Conservation (phyloP, 1,140 invertebrate genomes). For the Formica selysi region DNA sequence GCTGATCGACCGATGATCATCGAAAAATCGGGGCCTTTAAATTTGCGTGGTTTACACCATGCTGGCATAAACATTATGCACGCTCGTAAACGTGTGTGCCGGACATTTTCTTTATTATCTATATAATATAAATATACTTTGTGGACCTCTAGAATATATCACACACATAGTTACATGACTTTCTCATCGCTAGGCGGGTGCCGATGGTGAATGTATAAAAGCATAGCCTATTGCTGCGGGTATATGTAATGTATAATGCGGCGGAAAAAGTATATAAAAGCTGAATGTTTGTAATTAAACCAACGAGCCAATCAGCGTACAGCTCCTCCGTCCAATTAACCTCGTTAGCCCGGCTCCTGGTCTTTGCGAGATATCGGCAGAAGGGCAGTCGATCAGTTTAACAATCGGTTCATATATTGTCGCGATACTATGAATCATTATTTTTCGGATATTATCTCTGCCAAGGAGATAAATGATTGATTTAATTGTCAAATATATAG, state of each 20-base stretch:
- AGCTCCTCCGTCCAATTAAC: conserved; percentile 82
- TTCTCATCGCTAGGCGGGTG: conserved; percentile 84
- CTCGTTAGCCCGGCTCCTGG: conserved; percentile 72
- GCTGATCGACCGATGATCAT: conserved; percentile 24
- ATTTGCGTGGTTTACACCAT: conserved; percentile 6
- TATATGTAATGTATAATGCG: conserved; percentile 83
- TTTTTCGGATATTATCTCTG: neutral
- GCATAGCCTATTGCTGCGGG: conserved; percentile 85
- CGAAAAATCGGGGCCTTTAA: conserved; percentile 20
- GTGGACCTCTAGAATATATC: conserved; percentile 43
- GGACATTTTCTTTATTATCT: conserved; percentile 13
- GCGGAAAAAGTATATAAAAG: conserved; percentile 81
- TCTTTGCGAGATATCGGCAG: conserved; percentile 71
- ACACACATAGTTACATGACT: conserved; percentile 61
- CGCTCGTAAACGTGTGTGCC: conserved; percentile 21
- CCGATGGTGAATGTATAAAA: conserved; percentile 81
- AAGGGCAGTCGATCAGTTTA: conserved; percentile 58
- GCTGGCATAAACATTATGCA: conserved; percentile 34
- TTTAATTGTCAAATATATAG: neutral
- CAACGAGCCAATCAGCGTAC: conserved; percentile 87
- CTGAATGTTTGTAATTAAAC: conserved; percentile 85
- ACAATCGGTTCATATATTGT: neutral
- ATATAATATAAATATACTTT: conserved; percentile 20
- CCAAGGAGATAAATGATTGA: neutral
- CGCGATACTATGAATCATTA: neutral